A percentile compares a stretch with the other conserved stretches of the same genome.
phyloP scores from a whole-genome alignment of 1,140 invertebrate species.

The Helicoverpa armigera region DNA sequence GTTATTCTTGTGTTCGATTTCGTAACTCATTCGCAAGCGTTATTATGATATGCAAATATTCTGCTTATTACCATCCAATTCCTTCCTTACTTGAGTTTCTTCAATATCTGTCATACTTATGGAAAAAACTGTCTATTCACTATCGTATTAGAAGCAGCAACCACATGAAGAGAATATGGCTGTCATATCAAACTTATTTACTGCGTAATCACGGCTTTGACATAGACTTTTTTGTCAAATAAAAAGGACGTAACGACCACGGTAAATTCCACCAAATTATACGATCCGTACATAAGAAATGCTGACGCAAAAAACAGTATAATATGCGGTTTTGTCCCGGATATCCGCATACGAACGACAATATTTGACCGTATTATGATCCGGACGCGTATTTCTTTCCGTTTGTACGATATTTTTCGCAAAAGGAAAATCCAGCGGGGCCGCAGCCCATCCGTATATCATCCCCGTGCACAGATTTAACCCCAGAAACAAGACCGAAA shows the following conservation, averaged over 20 bases:
- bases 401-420: slow-evolving; percentile 67
- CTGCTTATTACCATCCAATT: background rate
- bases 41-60: slow-evolving; percentile 4
- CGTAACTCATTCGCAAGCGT: no score
- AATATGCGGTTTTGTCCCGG: slow-evolving; percentile 40
- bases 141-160: background rate
- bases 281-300: slow-evolving; percentile 28
- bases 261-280: slow-evolving; percentile 33
- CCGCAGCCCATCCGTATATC: slow-evolving; percentile 72
- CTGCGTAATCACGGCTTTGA: slow-evolving; percentile 14
- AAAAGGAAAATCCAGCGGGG: slow-evolving; percentile 64
- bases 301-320: slow-evolving; percentile 35
- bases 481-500: slow-evolving; percentile 81
- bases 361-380: slow-evolving; percentile 53
- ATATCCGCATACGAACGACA: slow-evolving; percentile 49
- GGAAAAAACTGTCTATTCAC: slow-evolving; percentile 8
- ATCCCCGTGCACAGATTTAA: slow-evolving; percentile 80
- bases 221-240: slow-evolving; percentile 42
- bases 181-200: slow-evolving; percentile 25
- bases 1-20: no score
- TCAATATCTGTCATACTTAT: slow-evolving; percentile 6
- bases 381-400: slow-evolving; percentile 63
- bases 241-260: slow-evolving; percentile 18
- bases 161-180: background rate
- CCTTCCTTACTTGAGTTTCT: slow-evolving; percentile 15